Percentiles rank a stretch among this genome's conserved stretches.
These are phyloP conservation scores for Nymphalis io DNA, from an alignment of 1,140 invertebrate genomes.

Conservation along the genomic window DNA sequence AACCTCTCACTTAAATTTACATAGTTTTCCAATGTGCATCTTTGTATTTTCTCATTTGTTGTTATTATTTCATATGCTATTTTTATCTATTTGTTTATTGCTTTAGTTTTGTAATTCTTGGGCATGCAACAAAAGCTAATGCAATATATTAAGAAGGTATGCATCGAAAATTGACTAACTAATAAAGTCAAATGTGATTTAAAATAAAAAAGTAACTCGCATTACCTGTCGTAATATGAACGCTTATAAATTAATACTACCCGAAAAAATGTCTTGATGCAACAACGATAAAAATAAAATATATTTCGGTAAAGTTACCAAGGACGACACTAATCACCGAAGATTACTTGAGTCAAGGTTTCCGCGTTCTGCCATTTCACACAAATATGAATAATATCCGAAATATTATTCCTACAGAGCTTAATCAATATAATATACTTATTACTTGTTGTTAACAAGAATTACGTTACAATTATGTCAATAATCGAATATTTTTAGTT, in stretches of 20 bases:
- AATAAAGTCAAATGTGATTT: neutral
- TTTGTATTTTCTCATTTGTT: no score
- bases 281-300: conserved; percentile 3
- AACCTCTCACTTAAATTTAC: no score
- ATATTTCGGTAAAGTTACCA: conserved; percentile 1
- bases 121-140: no score
- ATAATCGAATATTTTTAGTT: no score
- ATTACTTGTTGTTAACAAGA: no score
- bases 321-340: conserved; percentile 17
- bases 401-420: conserved; percentile 9
- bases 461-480: no score
- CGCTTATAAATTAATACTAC: neutral
- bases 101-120: no score
- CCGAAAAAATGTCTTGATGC: neutral
- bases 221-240: neutral
- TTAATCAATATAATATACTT: neutral
- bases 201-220: neutral
- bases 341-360: conserved; percentile 6
- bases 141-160: no score
- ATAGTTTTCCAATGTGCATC: no score
- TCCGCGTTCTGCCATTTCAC: neutral
- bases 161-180: no score
- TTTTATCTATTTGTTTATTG: no score
- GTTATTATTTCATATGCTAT: no score
- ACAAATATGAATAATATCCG: conserved; percentile 4